Base-by-base conservation (phyloP, 1,140 invertebrate genomes). In the Trypoxylus dichotomus region DNA sequence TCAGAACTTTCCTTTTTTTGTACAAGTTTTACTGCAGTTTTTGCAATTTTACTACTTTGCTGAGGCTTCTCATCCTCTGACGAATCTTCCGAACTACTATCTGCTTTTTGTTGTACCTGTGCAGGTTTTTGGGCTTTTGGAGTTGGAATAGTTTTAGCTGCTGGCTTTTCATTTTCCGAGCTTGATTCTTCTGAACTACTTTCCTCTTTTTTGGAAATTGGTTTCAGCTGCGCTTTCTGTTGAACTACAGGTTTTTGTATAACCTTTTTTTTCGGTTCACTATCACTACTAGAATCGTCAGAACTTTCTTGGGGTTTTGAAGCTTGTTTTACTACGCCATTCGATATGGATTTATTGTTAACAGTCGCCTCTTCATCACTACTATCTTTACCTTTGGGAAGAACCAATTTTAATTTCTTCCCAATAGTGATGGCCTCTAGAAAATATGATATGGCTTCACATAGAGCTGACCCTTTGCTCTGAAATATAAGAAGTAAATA, bases 31-130 rank as follows among this genome's bases (percentile, higher is more conserved):
- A 74, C 74, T 74, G 32, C 24, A 15, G 58, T 13, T 8, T 60
- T 60, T 60, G n/a, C 21, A 60, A 43, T 1, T 72, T 72, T 32
- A 32, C 2, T 32, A 72, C 19, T 32, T 24, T 32, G 11, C 13
- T 72, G 71, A 77, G 71, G 27, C 13, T 84, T 81, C 32, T 80
- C 78, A 75, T 79, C 78, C n/a, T 77, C 78, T 27, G 80, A 81
- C 19, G 80, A 80, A 15, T 87, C 86, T 3, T 88, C 88, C 19
- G 85, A 86, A 68, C 84, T 87, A 2, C 85, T 86, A 68, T 87
- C 83, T 77, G 80, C 29, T 19, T 74, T 74, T 42, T 37, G 5
- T 41, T 37, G 2, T 15, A 24, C 29, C 5, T 68, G 60, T 75
- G 42, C 42, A 25, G n/a, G 42, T 54, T 43, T 54, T 21, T 75